Conservation (phyloP, 2,113 vertebrate genomes). For the Ellobius talpinus region DNA sequence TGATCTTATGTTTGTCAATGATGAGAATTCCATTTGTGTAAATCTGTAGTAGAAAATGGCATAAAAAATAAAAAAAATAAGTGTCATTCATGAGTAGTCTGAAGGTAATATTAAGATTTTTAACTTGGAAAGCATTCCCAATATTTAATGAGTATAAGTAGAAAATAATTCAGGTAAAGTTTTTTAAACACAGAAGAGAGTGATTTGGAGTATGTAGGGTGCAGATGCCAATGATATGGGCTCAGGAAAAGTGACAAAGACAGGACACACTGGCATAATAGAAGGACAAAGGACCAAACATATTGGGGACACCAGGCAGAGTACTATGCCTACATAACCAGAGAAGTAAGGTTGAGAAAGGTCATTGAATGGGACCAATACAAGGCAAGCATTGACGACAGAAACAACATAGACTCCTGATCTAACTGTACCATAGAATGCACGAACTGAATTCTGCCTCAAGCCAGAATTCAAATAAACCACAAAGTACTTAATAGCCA, state of each 20-base stretch:
- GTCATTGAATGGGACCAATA: neutral
- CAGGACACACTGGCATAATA: neutral
- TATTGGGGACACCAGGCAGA: neutral
- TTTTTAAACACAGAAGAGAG: conserved; percentile 34
- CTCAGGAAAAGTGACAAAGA: neutral
- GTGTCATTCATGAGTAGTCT: conserved; percentile 66
- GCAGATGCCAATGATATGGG: conserved; percentile 1
- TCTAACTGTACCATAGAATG: neutral
- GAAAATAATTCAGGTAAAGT: conserved; percentile 55
- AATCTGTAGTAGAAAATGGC: neutral
- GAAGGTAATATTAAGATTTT: conserved; percentile 58
- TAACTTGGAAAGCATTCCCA: conserved; percentile 57
- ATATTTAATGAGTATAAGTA: conserved; percentile 59
- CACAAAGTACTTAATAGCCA: neutral
- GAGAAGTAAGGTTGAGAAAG: neutral
- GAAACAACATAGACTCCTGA: neutral
- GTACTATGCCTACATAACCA: neutral
- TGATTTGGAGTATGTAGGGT: neutral
- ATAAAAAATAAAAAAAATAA: too few relatives aligned
- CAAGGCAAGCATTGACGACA: neutral
- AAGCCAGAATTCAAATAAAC: neutral
- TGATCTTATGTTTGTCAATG: neutral
- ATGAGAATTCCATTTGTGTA: too few relatives aligned
- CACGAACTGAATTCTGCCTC: neutral
- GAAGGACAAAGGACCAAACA: neutral